A percentile compares a stretch with the other conserved stretches of the same genome.
These are phyloP conservation scores for Rostratula benghalensis DNA, from an alignment of 2,113 vertebrate species.

Conservation along the genomic window DNA sequence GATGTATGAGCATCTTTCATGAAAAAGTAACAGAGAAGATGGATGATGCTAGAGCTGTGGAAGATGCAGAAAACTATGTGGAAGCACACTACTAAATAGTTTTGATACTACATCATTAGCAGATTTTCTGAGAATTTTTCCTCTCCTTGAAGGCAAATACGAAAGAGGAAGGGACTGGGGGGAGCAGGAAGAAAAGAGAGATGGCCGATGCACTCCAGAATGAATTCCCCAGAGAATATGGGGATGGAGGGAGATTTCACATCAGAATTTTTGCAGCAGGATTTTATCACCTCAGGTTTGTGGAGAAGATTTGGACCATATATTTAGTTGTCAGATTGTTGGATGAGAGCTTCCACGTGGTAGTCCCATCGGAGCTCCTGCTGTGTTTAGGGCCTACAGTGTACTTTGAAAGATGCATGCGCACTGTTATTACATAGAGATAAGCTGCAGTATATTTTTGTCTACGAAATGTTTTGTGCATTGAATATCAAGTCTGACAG, in stretches of 20 bases:
- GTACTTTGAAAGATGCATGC: neutral
- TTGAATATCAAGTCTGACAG: conserved; percentile 30
- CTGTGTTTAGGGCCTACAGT: neutral
- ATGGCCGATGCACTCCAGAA: neutral
- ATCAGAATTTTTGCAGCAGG: neutral
- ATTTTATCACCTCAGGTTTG: neutral
- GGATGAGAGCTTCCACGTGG: neutral
- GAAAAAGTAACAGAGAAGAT: neutral
- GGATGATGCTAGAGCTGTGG: neutral
- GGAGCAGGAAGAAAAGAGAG: neutral
- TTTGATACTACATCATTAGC: neutral
- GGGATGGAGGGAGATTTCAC: neutral
- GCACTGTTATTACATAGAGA: conserved; percentile 21
- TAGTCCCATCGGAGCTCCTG: neutral
- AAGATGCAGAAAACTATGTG: neutral
- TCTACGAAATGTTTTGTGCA: conserved; percentile 23
- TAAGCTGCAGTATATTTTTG: conserved; percentile 39
- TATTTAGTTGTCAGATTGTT: neutral
- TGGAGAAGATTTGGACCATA: neutral
- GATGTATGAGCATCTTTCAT: neutral
- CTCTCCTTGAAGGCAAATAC: neutral
- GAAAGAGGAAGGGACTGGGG: neutral
- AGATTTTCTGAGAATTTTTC: neutral
- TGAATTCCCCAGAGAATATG: neutral
- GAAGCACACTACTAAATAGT: neutral